phyloP scores from a whole-genome alignment of 2,888 invertebrate genomes.

The Sclerodermus sp. region DNA sequence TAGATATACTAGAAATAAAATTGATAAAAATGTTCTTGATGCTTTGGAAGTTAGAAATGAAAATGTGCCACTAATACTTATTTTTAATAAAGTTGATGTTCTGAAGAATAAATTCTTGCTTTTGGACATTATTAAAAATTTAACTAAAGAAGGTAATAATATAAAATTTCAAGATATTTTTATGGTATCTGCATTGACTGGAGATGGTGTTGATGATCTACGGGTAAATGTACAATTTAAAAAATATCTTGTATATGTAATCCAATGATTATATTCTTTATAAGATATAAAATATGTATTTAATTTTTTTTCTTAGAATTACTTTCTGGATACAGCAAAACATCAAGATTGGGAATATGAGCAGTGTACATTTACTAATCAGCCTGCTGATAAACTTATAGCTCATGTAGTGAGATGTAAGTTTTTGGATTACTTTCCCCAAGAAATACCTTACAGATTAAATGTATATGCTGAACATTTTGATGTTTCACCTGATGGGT shows the following conservation, averaged over 20 bases:
- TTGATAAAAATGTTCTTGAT: slow-evolving; percentile 72
- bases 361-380: slow-evolving; percentile 72
- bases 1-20: slow-evolving; percentile 65
- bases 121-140: slow-evolving; percentile 69
- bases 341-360: slow-evolving; percentile 70
- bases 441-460: slow-evolving; percentile 85
- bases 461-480: slow-evolving; percentile 69
- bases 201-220: slow-evolving; percentile 73
- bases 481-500: slow-evolving; percentile 63
- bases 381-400: slow-evolving; percentile 70
- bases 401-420: slow-evolving; percentile 78
- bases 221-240: too few relatives aligned
- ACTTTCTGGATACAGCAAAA: slow-evolving; percentile 69
- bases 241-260: background rate
- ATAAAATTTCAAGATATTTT: slow-evolving; percentile 86
- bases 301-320: slow-evolving; percentile 62
- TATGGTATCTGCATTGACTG: slow-evolving; percentile 84
- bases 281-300: background rate
- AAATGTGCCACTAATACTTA: slow-evolving; percentile 70
- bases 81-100: slow-evolving; percentile 86
- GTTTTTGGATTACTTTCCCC: slow-evolving; percentile 77
- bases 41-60: slow-evolving; percentile 62
- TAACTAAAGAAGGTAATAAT: slow-evolving; percentile 72
- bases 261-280: background rate
- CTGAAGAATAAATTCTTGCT: slow-evolving; percentile 67